Percentiles rank a stretch among this genome's conserved stretches.
Conservation (phyloP, 2,888 invertebrate genomes). For the Machimus atricapillus region DNA sequence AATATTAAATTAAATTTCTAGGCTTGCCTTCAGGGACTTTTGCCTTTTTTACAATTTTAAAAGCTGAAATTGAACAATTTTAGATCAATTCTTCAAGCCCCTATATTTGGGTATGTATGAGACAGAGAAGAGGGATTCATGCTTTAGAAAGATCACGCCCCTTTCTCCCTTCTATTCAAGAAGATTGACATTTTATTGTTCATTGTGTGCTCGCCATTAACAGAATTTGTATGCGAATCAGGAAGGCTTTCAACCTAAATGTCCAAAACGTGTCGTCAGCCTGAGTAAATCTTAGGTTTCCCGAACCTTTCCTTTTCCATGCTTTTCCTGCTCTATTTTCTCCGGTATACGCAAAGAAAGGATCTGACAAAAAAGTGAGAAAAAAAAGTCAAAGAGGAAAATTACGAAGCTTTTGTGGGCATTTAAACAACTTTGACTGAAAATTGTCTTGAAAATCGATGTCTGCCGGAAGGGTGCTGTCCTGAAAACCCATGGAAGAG, state of each 20-base stretch:
- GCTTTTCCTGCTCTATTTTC: not conserved
- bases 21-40: not conserved
- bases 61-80: not conserved
- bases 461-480: not conserved
- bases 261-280: conserved; percentile 17
- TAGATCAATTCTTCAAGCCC: not conserved
- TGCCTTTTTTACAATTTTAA: not conserved
- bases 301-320: not conserved
- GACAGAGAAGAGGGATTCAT: not conserved
- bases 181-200: conserved; percentile 21
- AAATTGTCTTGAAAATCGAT: not conserved
- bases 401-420: not conserved
- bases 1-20: not conserved
- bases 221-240: conserved; percentile 27
- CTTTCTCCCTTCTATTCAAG: not conserved
- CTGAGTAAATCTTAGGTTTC: not conserved
- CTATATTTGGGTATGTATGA: not conserved
- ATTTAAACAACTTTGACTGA: not conserved
- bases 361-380: not conserved
- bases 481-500: not conserved
- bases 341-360: not conserved
- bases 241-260: conserved; percentile 13
- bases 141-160: not conserved
- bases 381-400: not conserved
- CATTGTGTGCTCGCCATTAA: conserved; percentile 9